Base-by-base conservation (phyloP, 2,797 vertebrate genomes). In the Hippopotamyrus pictus region DNA sequence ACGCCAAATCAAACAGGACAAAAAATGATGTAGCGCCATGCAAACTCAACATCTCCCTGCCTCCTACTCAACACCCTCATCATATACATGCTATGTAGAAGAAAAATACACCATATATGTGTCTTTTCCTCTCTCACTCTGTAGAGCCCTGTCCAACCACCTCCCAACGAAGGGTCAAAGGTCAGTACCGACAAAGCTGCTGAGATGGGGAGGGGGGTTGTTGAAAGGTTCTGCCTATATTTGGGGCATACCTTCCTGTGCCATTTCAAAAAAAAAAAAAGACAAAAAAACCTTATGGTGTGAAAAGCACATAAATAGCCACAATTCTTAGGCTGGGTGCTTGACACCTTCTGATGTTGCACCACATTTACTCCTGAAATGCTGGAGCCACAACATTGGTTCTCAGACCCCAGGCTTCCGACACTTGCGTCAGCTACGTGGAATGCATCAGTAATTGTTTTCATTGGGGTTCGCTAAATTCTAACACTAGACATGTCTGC, bases 1-100 rank as follows among this genome's bases (percentile, higher is more conserved):
- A 95, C 84, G 90, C 94, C 95, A 96, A 96, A 92, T 92, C 91
- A 95, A 96, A 96, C 93, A 95, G 91, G 54, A 93, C 93, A 91
- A 89, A 93, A 90, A 94, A 92, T 94, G 93, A 92, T 88, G 5
- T 88, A 94, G 91, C 91, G 92, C 91, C 85, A 89, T 88, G 82
- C 89, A 89, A 65, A 84, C 37, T 83, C 88, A 89, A 46, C 51
- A 83, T 69, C 91, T 51, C 53, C 69, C 53, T 90, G 82, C 12
- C 51, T 86, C n/a, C 33, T 44, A 46, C 17, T 88, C 86, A 62
- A 48, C 33, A 65, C 19, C 57, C 54, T 62, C 17, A 17, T 54
- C 5, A 86, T 19, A 86, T 19, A 37, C 29, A 86, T 29, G 17
- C 51, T 19, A 86, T 25, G 19, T 6, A 48, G 46, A 46, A 46